Conservation (phyloP, 2,797 vertebrate genomes). For the Macroramphosus scolopax region DNA sequence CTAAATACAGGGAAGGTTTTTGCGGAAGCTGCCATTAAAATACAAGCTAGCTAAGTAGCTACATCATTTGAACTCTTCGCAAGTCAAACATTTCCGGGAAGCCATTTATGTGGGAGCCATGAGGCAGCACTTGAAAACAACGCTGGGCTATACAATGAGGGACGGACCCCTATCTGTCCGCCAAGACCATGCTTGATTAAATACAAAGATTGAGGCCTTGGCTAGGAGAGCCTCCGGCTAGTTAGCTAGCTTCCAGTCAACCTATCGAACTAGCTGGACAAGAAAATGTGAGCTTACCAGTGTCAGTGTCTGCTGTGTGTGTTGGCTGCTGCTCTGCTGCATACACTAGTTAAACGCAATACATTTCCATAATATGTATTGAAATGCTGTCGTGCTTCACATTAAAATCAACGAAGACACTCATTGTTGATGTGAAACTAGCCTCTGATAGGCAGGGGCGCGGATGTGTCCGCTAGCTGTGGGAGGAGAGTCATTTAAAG, state of each 20-base stretch:
- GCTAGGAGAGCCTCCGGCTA: slow-evolving; percentile 38
- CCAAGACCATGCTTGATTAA: slow-evolving; percentile 64
- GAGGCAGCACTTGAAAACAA: slow-evolving; percentile 7
- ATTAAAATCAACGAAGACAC: slow-evolving; percentile 33
- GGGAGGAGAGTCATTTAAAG: slow-evolving; percentile 72
- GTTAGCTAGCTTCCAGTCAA: slow-evolving; percentile 11
- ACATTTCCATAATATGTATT: slow-evolving; percentile 8
- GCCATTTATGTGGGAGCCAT: background rate
- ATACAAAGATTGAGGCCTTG: slow-evolving; percentile 75
- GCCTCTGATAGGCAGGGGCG: slow-evolving; percentile 51
- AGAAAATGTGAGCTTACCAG: slow-evolving; percentile 47
- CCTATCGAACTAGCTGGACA: slow-evolving; percentile 28
- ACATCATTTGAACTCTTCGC: background rate
- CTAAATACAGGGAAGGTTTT: slow-evolving; percentile 28
- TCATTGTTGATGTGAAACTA: slow-evolving; percentile 74
- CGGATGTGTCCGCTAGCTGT: slow-evolving; percentile 43
- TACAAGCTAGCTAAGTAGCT: slow-evolving; percentile 25
- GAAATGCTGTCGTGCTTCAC: slow-evolving; percentile 29
- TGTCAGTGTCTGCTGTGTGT: slow-evolving; percentile 1
- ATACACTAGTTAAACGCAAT: slow-evolving; percentile 15
- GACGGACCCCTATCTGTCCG: slow-evolving; percentile 35
- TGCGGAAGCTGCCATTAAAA: slow-evolving; percentile 60
- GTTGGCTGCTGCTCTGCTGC: slow-evolving; percentile 5
- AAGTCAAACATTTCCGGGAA: background rate
- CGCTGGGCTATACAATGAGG: slow-evolving; percentile 39